A percentile compares a stretch with the other conserved stretches of the same genome.
Evolutionary conservation across 2,797 vertebrate genomes (phyloP).

Genomic region (Avahi laniger): DNA sequence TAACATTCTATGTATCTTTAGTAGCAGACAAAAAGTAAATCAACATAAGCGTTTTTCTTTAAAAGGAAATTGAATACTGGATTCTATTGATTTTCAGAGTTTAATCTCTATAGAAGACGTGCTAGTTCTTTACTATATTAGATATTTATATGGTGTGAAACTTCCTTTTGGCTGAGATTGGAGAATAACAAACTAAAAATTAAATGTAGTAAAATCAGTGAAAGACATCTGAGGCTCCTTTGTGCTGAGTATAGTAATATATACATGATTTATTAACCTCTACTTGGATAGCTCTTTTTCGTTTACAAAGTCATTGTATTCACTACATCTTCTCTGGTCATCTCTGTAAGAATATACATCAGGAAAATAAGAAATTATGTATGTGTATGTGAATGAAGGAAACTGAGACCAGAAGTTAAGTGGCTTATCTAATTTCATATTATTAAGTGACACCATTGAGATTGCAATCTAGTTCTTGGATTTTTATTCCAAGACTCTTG

Average conservation of each 20-base stretch:
- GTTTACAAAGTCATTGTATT: not conserved
- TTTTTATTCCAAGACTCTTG: constrained; percentile 20
- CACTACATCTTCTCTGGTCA: not conserved
- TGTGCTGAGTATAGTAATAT: not conserved
- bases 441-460: not conserved
- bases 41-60: not conserved
- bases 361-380: not conserved
- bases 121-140: not conserved
- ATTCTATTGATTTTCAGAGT: not conserved
- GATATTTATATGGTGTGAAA: not conserved
- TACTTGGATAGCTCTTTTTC: not conserved
- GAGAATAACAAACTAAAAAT: not conserved
- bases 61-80: not conserved
- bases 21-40: not conserved
- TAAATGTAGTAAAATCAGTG: not conserved
- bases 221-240: not conserved
- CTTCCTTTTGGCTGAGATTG: not conserved
- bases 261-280: not conserved
- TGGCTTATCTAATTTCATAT: not conserved
- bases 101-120: not conserved
- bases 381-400: not conserved
- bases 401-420: not conserved
- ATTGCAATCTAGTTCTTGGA: not conserved
- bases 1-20: not conserved
- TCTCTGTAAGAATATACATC: not conserved